Conservation (phyloP, 2,888 invertebrate genomes). For the Pachymerium ferrugineum region DNA sequence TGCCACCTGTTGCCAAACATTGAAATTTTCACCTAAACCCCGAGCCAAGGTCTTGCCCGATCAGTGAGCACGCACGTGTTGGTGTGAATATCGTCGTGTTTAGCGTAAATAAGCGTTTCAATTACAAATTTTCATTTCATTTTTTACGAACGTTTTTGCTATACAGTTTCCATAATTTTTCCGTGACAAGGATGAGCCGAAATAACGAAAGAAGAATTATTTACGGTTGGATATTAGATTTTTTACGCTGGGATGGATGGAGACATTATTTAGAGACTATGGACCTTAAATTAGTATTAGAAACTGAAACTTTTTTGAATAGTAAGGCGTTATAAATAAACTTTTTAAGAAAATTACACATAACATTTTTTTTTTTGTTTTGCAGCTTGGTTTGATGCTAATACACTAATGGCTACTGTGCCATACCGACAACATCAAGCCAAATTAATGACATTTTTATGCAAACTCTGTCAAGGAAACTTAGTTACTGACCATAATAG, state of each 20-base stretch:
- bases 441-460: neutral
- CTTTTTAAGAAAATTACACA: neutral
- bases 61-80: too few species aligned
- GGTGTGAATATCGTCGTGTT: too few species aligned
- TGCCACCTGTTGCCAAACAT: too few species aligned
- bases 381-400: neutral
- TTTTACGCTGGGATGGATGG: neutral
- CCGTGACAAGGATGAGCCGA: too few species aligned
- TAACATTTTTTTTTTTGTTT: neutral
- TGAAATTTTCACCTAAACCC: too few species aligned
- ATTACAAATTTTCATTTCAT: too few species aligned
- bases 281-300: neutral
- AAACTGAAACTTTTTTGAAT: neutral
- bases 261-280: neutral
- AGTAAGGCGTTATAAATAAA: neutral
- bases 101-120: too few species aligned
- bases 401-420: neutral
- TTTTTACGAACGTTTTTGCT: too few species aligned
- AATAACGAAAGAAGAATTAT: neutral
- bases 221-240: neutral
- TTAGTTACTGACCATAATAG: neutral
- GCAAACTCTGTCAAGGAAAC: neutral
- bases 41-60: too few species aligned
- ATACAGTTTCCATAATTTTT: too few species aligned
- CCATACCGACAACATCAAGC: neutral